Percentiles rank a stretch among this genome's conserved stretches.
Conservation (phyloP, 2,888 invertebrate genomes). For the Drosophila gaucha region DNA sequence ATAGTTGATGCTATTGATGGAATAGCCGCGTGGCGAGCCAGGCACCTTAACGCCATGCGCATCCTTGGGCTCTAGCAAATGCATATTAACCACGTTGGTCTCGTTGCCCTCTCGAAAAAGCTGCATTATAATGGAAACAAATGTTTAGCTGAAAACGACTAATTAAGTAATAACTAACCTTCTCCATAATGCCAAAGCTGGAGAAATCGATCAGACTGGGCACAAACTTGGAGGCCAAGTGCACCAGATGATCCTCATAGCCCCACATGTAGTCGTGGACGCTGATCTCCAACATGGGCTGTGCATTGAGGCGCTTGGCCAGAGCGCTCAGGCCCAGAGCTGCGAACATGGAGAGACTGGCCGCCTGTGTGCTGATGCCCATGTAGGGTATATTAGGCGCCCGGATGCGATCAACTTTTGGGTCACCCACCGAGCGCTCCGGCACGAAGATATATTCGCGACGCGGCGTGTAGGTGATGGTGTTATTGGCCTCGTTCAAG, state of each 20-base stretch:
- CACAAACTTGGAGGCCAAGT: constrained; percentile 88
- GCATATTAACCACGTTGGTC: constrained; percentile 86
- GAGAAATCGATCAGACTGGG: constrained; percentile 93
- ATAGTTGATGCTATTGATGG: constrained; percentile 88
- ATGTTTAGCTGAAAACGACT: background rate
- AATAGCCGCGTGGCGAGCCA: constrained; percentile 84
- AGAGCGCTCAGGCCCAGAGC: constrained; percentile 88
- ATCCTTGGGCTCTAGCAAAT: constrained; percentile 83
- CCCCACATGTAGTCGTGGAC: constrained; percentile 92
- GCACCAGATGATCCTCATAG: constrained; percentile 90
- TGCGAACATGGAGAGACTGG: constrained; percentile 83
- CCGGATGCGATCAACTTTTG: constrained; percentile 86
- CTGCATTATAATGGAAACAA: constrained; percentile 79
- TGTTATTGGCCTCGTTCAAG: constrained; percentile 87
- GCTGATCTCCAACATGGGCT: constrained; percentile 87
- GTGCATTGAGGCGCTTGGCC: constrained; percentile 86
- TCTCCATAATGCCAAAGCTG: constrained; percentile 92
- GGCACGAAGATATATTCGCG: constrained; percentile 87
- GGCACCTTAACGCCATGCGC: constrained; percentile 50
- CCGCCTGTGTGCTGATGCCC: constrained; percentile 82
- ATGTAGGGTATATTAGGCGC: constrained; percentile 91
- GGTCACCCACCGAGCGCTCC: constrained; percentile 89
- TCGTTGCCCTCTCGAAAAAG: constrained; percentile 87
- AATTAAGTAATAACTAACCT: constrained; percentile 85
- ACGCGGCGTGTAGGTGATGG: constrained; percentile 88